Evolutionary conservation across 1,140 invertebrate species (phyloP), one percentile per base, ranked within the genome.

Genomic region (Cyclargus thomasi): DNA sequence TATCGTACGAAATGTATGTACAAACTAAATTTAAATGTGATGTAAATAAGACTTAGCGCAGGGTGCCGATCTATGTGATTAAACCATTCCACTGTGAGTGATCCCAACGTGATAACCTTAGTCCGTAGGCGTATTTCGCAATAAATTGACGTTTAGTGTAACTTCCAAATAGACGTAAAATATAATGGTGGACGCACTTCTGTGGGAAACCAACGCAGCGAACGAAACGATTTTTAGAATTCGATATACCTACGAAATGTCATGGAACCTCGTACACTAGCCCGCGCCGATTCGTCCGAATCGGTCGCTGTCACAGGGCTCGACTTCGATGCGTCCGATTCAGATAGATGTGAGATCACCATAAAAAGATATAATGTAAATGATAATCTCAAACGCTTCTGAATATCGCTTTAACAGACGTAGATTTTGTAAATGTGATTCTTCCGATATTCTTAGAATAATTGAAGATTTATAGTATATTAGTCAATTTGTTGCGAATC

Each of bases 11-110:
- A 64, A 64, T 65, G 55, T 53, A 47, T 68, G 62, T 67, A 70
- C 70, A 65, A 69, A 65, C 29, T 70, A 66, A 62, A 62, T 67
- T 67, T 59, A 59, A 59, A 55, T 55, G 53, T 59, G 17, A 63
- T 63, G 59, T 57, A 55, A 63, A 66, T 66, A 68, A 66, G 69
- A 69, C 62, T 69, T 75, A 78, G 68, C 68, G 67, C 70, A 80
- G 76, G 73, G 76, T 76, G 78, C 70, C 75, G 76, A 70, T 59
- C 65, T 73, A 73, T 78, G 78, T 79, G 79, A 79, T 79, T 71
- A 74, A 74, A 79, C 72, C 80, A 82, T 80, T 81, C 79, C 79
- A 78, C 76, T 71, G 69, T 71, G 71, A 72, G 78, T 80, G 78
- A 80, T 80, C 74, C 76, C 72, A 65, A 74, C 67, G 78, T 78